phyloP scores from a whole-genome alignment of 2,113 vertebrate genomes.

The Pithys albifrons region DNA sequence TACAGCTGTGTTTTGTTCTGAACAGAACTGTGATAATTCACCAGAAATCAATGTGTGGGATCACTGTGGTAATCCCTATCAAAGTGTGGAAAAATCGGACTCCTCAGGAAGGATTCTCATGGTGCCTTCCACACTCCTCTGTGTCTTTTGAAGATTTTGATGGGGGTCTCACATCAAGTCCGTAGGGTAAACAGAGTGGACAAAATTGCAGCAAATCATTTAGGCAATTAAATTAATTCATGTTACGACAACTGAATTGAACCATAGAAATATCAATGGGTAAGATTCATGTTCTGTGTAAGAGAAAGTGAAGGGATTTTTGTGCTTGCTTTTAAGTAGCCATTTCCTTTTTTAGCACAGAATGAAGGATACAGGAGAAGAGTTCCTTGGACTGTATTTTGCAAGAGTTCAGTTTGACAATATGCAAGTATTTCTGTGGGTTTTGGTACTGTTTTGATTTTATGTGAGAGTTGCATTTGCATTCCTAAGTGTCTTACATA shows the following conservation, averaged over 20 bases:
- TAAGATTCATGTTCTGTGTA: neutral
- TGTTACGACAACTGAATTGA: neutral
- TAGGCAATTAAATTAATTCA: neutral
- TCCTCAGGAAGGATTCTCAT: neutral
- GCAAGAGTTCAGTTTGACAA: neutral
- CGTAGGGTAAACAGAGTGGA: neutral
- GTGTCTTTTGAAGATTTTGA: neutral
- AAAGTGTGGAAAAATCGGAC: neutral
- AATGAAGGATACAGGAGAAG: neutral
- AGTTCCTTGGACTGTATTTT: neutral
- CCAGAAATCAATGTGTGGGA: neutral
- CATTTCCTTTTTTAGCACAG: neutral
- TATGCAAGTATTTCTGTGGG: neutral
- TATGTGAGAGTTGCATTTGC: neutral
- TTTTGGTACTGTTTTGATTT: neutral
- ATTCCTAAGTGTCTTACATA: neutral
- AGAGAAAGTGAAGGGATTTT: neutral
- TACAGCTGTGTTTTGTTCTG: neutral
- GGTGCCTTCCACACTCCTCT: neutral
- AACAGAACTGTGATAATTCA: constrained; percentile 18
- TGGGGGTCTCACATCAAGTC: neutral
- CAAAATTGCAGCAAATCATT: neutral
- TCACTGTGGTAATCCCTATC: constrained; percentile 46
- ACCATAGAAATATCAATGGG: neutral
- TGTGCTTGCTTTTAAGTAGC: neutral